A percentile compares a stretch with the other conserved stretches of the same genome.
Conservation (phyloP, 2,888 invertebrate genomes). For the Fissipunctia ypsillon region DNA sequence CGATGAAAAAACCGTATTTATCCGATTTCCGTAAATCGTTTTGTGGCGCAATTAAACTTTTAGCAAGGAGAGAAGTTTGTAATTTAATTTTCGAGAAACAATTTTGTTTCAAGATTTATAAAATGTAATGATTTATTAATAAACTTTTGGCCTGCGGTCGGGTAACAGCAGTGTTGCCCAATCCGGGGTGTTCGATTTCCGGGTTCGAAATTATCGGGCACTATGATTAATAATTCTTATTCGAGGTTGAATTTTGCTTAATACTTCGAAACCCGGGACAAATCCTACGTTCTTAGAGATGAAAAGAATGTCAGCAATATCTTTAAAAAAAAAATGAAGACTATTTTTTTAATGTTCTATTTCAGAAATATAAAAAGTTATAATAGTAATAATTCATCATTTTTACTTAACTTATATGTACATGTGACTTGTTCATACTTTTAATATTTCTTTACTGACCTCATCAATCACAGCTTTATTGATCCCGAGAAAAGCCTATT, state of each 20-base stretch:
- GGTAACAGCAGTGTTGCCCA: constrained; percentile 25
- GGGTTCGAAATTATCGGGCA: constrained; percentile 11
- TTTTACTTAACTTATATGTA: neutral
- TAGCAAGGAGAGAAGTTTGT: constrained; percentile 33
- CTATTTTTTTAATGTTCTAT: neutral
- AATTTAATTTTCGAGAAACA: constrained; percentile 56
- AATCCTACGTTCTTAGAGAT: too few species aligned
- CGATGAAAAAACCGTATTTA: constrained; percentile 38
- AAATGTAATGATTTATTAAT: constrained; percentile 57
- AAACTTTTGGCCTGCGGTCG: constrained; percentile 47
- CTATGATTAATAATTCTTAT: constrained; percentile 10
- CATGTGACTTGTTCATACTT: constrained; percentile 32
- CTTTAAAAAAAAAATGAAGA: neutral
- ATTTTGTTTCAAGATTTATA: constrained; percentile 51
- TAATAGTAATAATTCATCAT: constrained; percentile 31
- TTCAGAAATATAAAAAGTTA: neutral
- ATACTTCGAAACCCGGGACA: neutral
- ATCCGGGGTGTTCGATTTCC: constrained; percentile 37
- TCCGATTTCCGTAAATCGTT: constrained; percentile 33
- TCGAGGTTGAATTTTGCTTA: neutral
- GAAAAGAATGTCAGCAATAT: neutral
- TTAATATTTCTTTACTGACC: constrained; percentile 55
- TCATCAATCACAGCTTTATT: constrained; percentile 62
- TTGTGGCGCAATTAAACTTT: constrained; percentile 43
- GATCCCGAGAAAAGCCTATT: constrained; percentile 55